Base-by-base conservation (phyloP, 2,113 vertebrate species). In the Agelaius tricolor region DNA sequence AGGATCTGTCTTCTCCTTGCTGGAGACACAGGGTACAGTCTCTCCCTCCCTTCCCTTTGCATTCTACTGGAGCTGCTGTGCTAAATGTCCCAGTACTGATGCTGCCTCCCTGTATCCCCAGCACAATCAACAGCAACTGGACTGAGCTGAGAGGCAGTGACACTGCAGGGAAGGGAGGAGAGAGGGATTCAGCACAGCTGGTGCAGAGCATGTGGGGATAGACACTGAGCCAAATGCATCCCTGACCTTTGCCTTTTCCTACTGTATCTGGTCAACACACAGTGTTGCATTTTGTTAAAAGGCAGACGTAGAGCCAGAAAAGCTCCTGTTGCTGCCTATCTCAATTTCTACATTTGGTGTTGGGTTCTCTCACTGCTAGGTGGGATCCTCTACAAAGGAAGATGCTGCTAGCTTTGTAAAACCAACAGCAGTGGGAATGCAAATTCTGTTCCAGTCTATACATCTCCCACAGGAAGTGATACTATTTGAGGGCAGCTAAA, bases 401-500 rank as follows among this genome's bases (percentile, higher is more conserved):
- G 75, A 22, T 84, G 55, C 71, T 63, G 43, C 51, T 86, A 57
- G 54, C 28, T 90, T 80, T 5, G 1, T 65, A 55, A 66, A 84
- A 77, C 44, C 52, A 84, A 59, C 16, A 57, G 76, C 65, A 89
- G 73, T 37, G 47, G 39, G 61, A 86, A 74, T 63, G 73, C 28
- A 81, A 73, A 83, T 75, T 57, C 80, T 78, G 20, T 94, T 43
- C 68, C 35, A 71, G 73, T 84, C 68, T 92, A 39, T 62, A 33
- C 47, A 27, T 74, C 65, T 93, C 57, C 49, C 43, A 68, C 43
- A 89, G 61, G 73, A 92, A 75, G 72, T 68, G 47, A 67, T 41
- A 78, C 6, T 68, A 33, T 92, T 75, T 71, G 24, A 62, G 67
- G 86, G 57, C 52, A 96, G 47, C 24, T 89, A 87, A 92, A 92